Base-by-base conservation (phyloP, 2,113 vertebrate species). In the Pseudorhombus dupliciocellatus region DNA sequence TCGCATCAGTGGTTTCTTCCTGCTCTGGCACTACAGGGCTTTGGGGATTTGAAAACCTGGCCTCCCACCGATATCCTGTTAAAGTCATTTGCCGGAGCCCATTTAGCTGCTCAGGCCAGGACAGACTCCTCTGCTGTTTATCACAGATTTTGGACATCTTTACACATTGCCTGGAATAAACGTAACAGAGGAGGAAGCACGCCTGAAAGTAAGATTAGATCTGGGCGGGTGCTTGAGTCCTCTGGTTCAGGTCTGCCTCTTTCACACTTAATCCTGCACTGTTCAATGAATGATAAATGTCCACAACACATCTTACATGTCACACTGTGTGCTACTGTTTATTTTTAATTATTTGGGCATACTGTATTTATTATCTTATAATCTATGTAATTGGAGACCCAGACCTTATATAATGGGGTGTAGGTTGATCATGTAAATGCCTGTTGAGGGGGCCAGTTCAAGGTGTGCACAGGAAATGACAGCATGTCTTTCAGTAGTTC, bases 81-180 rank as follows among this genome's bases (percentile, higher is more conserved):
- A 77, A 86, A 83, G 37, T 81, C 70, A 71, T 87, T 71, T 81
- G 54, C 68, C 55, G 56, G 25, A 88, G 30, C 57, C 60, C 44
- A 62, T 79, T 77, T 55, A 66, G 70, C 60, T 48, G 7, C 70
- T 61, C 25, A 57, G 46, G n/a, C 75, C 78, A 78, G 62, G 66
- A 58, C 67, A 71, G 71, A 52, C 28, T 62, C 25, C 4, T 48
- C 55, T 80, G 75, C 70, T 78, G 52, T 80, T 85, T 11, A 83
- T 83, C 59, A 78, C 57, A 46, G 22, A 46, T 64, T 71, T 63
- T 75, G 15, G 66, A 75, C 71, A 57, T 58, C 52, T 76, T 77
- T 53, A 37, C 21, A 66, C 16, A 34, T 56, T 42, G 42, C 40
- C 15, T 24, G 51, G 66, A 66, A 70, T 51, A 61, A 20, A 30